Percentiles rank a stretch among this genome's conserved stretches.
Evolutionary conservation across 2,113 vertebrate genomes (phyloP).

Genomic region (Poeciliopsis turrubarensis): DNA sequence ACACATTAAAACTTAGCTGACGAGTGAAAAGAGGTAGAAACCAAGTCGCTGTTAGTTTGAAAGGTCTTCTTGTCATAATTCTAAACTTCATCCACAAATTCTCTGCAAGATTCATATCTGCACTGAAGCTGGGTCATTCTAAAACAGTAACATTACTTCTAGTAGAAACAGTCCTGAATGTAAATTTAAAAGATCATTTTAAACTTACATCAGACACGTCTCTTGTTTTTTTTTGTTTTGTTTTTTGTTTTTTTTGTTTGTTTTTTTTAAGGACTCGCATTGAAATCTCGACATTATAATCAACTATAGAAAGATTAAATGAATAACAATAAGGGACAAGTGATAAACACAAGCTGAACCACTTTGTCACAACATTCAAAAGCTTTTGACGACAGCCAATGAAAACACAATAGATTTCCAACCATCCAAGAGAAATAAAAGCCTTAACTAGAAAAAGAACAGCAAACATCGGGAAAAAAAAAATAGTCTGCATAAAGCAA

Average conservation of each 20-base stretch:
- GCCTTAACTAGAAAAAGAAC: not conserved
- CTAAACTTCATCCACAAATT: no score
- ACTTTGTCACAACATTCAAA: conserved; percentile 18
- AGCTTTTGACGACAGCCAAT: conserved; percentile 31
- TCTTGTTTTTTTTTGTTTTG: no score
- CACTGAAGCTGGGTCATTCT: no score
- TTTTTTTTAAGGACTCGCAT: not conserved
- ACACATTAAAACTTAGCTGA: conserved; percentile 27
- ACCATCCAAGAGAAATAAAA: conserved; percentile 17
- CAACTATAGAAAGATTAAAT: no score
- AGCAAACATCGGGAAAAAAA: not conserved
- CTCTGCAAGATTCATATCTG: no score
- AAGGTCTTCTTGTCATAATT: not conserved
- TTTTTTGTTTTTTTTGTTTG: no score
- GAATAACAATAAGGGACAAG: no score
- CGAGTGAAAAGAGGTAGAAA: not conserved
- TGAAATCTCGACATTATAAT: conserved; percentile 12
- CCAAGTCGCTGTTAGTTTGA: not conserved
- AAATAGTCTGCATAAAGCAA: not conserved
- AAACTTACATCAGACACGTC: no score
- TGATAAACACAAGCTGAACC: no score
- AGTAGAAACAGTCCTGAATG: no score
- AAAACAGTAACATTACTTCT: no score
- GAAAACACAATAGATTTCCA: conserved; percentile 22
- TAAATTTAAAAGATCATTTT: no score